phyloP scores from a whole-genome alignment of 2,113 vertebrate genomes.

The Tragelaphus buxtoni region DNA sequence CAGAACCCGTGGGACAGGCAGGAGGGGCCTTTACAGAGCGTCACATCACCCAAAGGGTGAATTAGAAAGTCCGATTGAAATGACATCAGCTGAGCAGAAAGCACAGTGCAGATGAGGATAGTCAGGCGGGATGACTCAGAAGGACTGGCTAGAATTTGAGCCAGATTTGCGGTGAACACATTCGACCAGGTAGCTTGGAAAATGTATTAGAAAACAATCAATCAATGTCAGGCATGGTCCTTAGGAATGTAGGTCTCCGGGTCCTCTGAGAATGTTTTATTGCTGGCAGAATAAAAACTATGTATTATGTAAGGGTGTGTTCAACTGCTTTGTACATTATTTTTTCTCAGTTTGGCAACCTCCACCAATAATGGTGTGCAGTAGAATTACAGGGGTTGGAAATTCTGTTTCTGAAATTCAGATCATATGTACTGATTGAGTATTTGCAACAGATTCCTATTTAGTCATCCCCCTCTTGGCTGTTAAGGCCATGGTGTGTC shows the following conservation, averaged over 20 bases:
- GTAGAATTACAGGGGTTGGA: slow-evolving; percentile 61
- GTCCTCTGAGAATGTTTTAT: slow-evolving; percentile 16
- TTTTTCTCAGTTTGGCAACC: slow-evolving; percentile 38
- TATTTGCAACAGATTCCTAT: slow-evolving; percentile 72
- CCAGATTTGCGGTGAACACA: slow-evolving; percentile 45
- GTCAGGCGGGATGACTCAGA: slow-evolving; percentile 8
- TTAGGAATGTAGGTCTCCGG: slow-evolving; percentile 6
- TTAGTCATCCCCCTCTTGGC: slow-evolving; percentile 69
- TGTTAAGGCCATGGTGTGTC: slow-evolving; percentile 71
- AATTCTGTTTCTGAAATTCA: slow-evolving; percentile 78
- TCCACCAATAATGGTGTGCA: not conserved
- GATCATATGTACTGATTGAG: slow-evolving; percentile 66
- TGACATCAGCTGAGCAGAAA: not conserved
- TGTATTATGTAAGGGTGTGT: not conserved
- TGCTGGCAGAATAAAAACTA: not conserved
- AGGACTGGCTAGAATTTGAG: slow-evolving; percentile 19
- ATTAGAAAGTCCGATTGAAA: not conserved
- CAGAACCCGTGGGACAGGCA: not conserved
- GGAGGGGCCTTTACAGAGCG: not conserved
- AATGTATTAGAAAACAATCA: slow-evolving; percentile 39
- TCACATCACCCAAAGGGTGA: not conserved
- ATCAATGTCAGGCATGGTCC: slow-evolving; percentile 32
- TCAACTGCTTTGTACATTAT: slow-evolving; percentile 18
- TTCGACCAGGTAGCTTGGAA: slow-evolving; percentile 60
- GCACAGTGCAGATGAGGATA: not conserved